Evolutionary conservation across 2,113 vertebrate species (phyloP), one percentile per base, ranked within the genome.

Genomic region (Ptilorrhoa leucosticta): DNA sequence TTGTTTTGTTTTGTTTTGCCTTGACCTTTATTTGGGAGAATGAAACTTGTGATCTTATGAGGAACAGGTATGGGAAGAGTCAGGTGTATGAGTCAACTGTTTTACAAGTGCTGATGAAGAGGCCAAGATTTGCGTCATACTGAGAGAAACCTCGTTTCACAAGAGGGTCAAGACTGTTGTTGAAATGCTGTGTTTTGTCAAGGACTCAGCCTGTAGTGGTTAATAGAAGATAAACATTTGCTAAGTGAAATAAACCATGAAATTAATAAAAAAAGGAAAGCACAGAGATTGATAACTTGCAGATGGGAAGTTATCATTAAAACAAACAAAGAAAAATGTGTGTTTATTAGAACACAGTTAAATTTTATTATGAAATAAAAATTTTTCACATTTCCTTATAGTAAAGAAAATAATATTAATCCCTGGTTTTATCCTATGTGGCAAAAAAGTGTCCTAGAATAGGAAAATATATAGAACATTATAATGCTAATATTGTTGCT

Each of bases 61-160:
- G 21, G 69, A 91, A 65, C 64, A 81, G 69, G 50, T 77, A 88
- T 44, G 64, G 84, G 82, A 93, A 96, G 81, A 94, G 56, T 63
- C 71, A 90, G 58, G 76, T 82, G 64, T 56, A 64, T 90, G 91
- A 97, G 80, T 96, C 93, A 96, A 90, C 63, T 73, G 9, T 94
- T 95, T 96, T 95, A 87, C 60, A 96, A 96, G 89, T 88, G 87
- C 71, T 93, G 89, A 82, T 91, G 94, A 93, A 95, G 91, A 94
- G 91, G 84, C 56, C 81, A 84, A 89, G 82, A 94, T 96, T 94
- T 97, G 95, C 65, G 16, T 95, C 96, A 95, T 45, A 50, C 65
- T 42, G 63, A 87, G 44, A 87, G 68, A 70, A 94, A 82, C 33
- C 37, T 84, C 65, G 37, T 94, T 96, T 94, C 90, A 93, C 12